Percentiles rank a stretch among this genome's conserved stretches.
phyloP scores from a whole-genome alignment of 2,888 invertebrate genomes.

The Monochamus alternatus region DNA sequence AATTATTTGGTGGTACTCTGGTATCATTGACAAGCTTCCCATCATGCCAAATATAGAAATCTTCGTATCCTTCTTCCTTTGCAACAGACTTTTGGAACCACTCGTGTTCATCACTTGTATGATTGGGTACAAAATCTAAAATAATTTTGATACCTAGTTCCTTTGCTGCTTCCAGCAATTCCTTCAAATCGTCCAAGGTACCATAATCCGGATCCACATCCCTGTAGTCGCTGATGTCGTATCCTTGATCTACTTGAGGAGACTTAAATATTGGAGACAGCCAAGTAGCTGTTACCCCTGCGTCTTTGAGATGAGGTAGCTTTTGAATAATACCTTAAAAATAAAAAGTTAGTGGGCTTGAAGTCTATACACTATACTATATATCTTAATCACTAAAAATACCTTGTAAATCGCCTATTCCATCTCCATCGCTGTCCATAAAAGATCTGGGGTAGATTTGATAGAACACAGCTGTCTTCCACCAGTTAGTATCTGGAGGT shows the following conservation, averaged over 20 bases:
- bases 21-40: constrained; percentile 71
- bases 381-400: neutral
- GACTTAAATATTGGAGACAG: constrained; percentile 88
- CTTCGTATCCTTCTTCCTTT: constrained; percentile 76
- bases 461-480: constrained; percentile 86
- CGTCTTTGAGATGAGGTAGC: constrained; percentile 68
- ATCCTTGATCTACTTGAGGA: constrained; percentile 90
- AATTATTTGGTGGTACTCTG: constrained; percentile 82
- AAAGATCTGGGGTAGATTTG: constrained; percentile 91
- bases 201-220: constrained; percentile 84
- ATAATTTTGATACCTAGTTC: constrained; percentile 72
- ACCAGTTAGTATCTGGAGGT: constrained; percentile 78
- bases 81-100: constrained; percentile 86
- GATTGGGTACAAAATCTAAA: constrained; percentile 73
- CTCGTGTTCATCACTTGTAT: constrained; percentile 83
- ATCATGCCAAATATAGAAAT: constrained; percentile 87
- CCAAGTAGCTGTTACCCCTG: constrained; percentile 86
- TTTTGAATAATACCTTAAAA: constrained; percentile 73
- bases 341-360: neutral
- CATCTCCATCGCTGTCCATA: constrained; percentile 87
- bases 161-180: constrained; percentile 75
- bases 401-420: constrained; percentile 91
- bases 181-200: constrained; percentile 80
- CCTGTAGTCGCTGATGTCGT: constrained; percentile 87
- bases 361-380: no score